These are phyloP conservation scores for Sebastes taczanowskii DNA, from an alignment of 2,797 vertebrate species.

Conservation along the genomic window DNA sequence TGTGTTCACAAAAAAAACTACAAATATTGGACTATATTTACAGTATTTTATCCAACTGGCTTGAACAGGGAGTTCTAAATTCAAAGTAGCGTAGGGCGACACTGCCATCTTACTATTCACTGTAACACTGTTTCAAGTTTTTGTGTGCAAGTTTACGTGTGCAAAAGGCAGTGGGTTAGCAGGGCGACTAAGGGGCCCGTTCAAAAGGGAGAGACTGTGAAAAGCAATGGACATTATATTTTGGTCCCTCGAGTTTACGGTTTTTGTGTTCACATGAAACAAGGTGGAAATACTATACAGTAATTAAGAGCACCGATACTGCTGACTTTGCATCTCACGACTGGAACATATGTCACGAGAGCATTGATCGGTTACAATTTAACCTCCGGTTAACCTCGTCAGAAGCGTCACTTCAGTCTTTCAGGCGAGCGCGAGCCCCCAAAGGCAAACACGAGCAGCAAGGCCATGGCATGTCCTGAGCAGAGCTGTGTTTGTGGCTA, in stretches of 20 bases:
- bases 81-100: not conserved
- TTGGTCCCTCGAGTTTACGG: not conserved
- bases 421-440: constrained; percentile 44
- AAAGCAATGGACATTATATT: constrained; percentile 14
- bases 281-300: not conserved
- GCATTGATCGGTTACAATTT: constrained; percentile 42
- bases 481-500: constrained; percentile 45
- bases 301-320: not conserved
- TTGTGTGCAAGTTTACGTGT: constrained; percentile 36
- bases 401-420: constrained; percentile 48
- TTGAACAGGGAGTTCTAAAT: constrained; percentile 3
- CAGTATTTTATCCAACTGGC: constrained; percentile 1
- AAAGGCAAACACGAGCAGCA: constrained; percentile 66
- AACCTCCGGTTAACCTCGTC: constrained; percentile 46
- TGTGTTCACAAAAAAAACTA: not conserved
- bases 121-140: constrained; percentile 57
- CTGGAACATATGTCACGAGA: constrained; percentile 36
- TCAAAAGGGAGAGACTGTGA: constrained; percentile 1
- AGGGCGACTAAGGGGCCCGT: not conserved
- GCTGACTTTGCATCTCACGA: constrained; percentile 9
- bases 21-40: constrained; percentile 6
- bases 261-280: constrained; percentile 5
- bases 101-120: constrained; percentile 8
- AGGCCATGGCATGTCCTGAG: constrained; percentile 49
- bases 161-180: constrained; percentile 48